Base-by-base conservation (phyloP, 1,140 invertebrate genomes). In the Heliconius hewitsoni region DNA sequence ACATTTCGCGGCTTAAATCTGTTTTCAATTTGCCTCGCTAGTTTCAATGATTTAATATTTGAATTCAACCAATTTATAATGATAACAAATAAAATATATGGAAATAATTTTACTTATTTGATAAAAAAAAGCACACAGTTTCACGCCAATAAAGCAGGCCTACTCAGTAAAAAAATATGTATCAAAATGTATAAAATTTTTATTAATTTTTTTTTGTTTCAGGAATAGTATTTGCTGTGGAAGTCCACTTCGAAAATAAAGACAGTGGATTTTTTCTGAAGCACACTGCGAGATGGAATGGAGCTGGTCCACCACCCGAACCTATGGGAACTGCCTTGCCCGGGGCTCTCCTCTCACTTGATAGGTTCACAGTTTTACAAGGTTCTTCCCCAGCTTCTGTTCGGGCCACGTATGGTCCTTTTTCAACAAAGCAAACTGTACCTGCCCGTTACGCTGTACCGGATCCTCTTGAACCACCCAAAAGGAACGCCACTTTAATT, bases 391-490 rank as follows among this genome's bases (percentile, higher is more conserved):
- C 98, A 8, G 97, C 98, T 1, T 98, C 98, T 0, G 97, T 99
- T 6, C 95, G 98, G 19, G 98, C 98, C 11, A 98, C 97, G 8
- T 98, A 98, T 86, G 98, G 98, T 4, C 98, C 98, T 3, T 98
- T 98, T 94, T 98, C 97, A 81, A 98, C 98, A 42, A 98, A 98
- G 87, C 98, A 98, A 93, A 98, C 98, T 1, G 98, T 98, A 19
- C 98, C 98, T n/a, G 97, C 97, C 0, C 95, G 97, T n/a, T 98
- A 97, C 86, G 96, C 98, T 78, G 97, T 98, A 18, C 97, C 97
- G 0, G 97, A 98, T 90, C 96, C 97, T 0, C 92, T 97, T 81
- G 97, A 95, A 81, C 93, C 91, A 52, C 91, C 90, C 60, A 90
- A 83, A 89, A 89, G 91, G 76, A 93, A 94, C 72, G 94, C 95